Base-by-base conservation (phyloP, 2,888 invertebrate genomes). In the Tiliacea aurago region DNA sequence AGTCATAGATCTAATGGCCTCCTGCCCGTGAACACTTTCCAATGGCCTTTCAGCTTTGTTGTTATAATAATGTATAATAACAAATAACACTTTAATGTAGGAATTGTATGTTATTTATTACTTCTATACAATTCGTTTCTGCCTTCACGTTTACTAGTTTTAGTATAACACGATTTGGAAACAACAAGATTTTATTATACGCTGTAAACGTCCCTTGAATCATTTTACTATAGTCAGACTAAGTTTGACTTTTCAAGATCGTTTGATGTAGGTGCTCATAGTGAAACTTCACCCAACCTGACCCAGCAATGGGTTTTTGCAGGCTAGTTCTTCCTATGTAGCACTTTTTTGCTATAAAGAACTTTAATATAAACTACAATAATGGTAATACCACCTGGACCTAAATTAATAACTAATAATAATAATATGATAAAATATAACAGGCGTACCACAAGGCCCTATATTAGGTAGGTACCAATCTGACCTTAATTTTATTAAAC, bases 391-490 rank as follows among this genome's bases (percentile, higher is more conserved):
- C n/a, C n/a, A 49, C 6, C 13, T 3, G 10, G 10, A 7, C 10
- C 11, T 9, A 23, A 15, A 56, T 72, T 10, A 28, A 68, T 9
- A 10, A 23, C 28, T 23, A 33, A 49, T 41, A 33, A 13, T 23
- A 33, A 49, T 41, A 33, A 13, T 33, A n/a, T 51, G 20, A 37
- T 56, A 37, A 58, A 53, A 49, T 37, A 55, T 43, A 13, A 20
- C 15, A 65, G 28, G 70, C 7, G 41, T 80, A 61, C 59, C 67
- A 20, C 76, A 84, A 81, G 81, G 84, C 20, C 11, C 37, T 62
- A 51, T 58, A 70, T 20, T 58, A 64, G 61, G 70, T 76, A 64
- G 61, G 70, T 76, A n/a, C 56, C 20, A 0, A 65, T 62, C n/a
- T 62, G 55, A 74, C 59, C 67, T 83, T 80, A 53, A 56, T 51